Percentiles rank a stretch among this genome's conserved stretches.
These are phyloP conservation scores for Chrysocyon brachyurus DNA, from an alignment of 2,797 vertebrate species.

Conservation along the genomic window DNA sequence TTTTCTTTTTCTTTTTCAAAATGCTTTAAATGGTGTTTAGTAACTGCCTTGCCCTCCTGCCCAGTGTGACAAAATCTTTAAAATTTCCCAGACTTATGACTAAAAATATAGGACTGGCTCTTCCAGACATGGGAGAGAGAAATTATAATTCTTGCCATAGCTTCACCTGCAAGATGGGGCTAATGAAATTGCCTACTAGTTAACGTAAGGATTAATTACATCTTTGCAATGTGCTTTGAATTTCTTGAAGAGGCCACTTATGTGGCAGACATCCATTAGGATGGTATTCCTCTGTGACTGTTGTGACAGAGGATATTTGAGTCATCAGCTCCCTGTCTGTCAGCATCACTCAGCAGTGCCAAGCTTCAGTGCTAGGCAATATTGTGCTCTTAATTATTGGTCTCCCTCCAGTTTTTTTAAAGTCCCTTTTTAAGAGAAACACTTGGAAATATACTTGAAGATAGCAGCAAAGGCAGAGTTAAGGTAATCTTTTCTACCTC, in stretches of 20 bases:
- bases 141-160: conserved; percentile 7
- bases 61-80: not conserved
- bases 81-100: not conserved
- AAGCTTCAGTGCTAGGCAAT: not conserved
- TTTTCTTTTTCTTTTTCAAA: not conserved
- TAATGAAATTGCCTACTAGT: not conserved
- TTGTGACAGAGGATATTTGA: conserved; percentile 20
- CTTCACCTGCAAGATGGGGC: not conserved
- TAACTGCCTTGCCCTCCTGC: not conserved
- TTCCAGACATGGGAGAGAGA: not conserved
- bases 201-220: conserved; percentile 24
- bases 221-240: not conserved
- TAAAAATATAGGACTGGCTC: conserved; percentile 44
- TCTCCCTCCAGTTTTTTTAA: not conserved
- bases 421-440: not conserved
- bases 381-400: not conserved
- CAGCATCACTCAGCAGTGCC: not conserved
- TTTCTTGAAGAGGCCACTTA: not conserved
- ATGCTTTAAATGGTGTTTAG: not conserved
- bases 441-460: not conserved
- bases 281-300: not conserved
- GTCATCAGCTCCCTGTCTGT: not conserved
- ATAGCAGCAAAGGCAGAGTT: not conserved
- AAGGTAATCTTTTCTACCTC: not conserved
- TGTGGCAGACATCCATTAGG: not conserved